A percentile compares a stretch with the other conserved stretches of the same genome.
Evolutionary conservation across 2,888 invertebrate genomes (phyloP).

Genomic region (Galeopsomyia nigrocyanea): DNA sequence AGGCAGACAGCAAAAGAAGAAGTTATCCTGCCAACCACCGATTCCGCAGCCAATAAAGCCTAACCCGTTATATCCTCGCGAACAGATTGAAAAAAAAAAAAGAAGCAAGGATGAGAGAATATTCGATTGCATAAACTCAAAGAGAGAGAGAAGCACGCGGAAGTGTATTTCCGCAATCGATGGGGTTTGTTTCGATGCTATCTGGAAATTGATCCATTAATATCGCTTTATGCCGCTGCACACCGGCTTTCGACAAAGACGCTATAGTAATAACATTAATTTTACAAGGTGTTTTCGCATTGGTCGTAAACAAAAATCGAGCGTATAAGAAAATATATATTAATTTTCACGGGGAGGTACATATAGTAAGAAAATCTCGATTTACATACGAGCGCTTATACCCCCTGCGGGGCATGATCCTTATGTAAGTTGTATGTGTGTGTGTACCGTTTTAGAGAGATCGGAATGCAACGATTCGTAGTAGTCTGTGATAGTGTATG

Average conservation of each 20-base stretch:
- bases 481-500: not conserved
- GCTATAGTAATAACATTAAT: too few relatives aligned
- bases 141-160: not conserved
- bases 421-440: not conserved
- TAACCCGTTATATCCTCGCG: too few relatives aligned
- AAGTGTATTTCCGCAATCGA: conserved; percentile 38
- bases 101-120: not conserved
- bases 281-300: not conserved
- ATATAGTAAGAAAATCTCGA: conserved; percentile 8
- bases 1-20: conserved; percentile 1
- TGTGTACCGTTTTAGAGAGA: not conserved
- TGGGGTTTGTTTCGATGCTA: conserved; percentile 28
- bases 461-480: not conserved
- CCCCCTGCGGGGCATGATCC: not conserved
- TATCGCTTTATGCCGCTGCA: conserved; percentile 5
- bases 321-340: conserved; percentile 10
- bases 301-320: conserved; percentile 16
- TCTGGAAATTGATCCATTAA: conserved; percentile 35
- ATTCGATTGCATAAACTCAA: not conserved
- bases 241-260: too few relatives aligned
- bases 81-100: not conserved
- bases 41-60: not conserved
- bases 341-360: conserved; percentile 2
- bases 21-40: not conserved
- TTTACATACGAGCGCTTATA: conserved; percentile 13